A percentile compares a stretch with the other conserved stretches of the same genome.
phyloP scores from a whole-genome alignment of 2,888 invertebrate genomes.

The Mamestra brassicae region DNA sequence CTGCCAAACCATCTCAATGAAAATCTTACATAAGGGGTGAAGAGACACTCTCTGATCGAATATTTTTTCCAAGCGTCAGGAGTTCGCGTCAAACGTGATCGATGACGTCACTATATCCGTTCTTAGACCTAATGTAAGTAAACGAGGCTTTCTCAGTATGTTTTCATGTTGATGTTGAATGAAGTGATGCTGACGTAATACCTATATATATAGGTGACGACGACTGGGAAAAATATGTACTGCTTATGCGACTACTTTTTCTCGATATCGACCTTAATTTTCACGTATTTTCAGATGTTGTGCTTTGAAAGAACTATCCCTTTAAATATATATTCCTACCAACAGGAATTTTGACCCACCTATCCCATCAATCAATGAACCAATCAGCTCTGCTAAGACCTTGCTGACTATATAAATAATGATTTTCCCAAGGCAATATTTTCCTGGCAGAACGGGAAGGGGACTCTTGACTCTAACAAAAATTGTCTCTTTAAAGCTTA shows the following conservation, averaged over 20 bases:
- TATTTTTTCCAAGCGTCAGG: conserved; percentile 47
- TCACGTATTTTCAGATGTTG: too few species aligned
- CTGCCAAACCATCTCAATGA: background rate
- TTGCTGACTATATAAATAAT: too few species aligned
- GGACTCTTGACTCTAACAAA: too few species aligned
- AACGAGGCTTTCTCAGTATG: conserved; percentile 27
- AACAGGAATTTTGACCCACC: too few species aligned
- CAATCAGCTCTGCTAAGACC: too few species aligned
- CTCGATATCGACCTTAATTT: too few species aligned
- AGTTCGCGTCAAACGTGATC: conserved; percentile 46
- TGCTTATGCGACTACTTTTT: background rate
- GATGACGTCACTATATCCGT: conserved; percentile 52
- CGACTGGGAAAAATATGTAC: conserved; percentile 11
- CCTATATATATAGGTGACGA: background rate
- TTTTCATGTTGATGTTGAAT: conserved; percentile 34
- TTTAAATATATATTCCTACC: too few species aligned
- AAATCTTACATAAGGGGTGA: conserved; percentile 14
- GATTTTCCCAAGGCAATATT: too few species aligned
- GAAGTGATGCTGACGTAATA: conserved; percentile 32
- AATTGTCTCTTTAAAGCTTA: too few species aligned
- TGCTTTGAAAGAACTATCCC: too few species aligned
- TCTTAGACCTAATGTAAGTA: conserved; percentile 33
- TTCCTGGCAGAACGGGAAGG: too few species aligned
- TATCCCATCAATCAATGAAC: too few species aligned
- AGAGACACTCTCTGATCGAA: conserved; percentile 45